phyloP scores from a whole-genome alignment of 35 echinoderm and acorn worm genomes.

The Antedon bifida region DNA sequence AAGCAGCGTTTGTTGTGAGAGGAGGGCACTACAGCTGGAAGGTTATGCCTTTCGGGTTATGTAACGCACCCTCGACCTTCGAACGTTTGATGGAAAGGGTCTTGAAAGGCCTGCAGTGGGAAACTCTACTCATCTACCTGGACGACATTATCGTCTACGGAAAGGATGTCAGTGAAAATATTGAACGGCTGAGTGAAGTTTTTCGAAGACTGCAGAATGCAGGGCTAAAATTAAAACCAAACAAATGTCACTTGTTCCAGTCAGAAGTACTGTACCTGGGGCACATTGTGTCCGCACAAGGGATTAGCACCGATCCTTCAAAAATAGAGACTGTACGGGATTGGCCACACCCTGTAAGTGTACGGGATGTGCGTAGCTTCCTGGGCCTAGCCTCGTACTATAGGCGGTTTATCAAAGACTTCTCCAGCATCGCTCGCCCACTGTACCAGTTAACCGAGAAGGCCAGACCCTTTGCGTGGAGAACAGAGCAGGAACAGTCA shows the following conservation, averaged over 20 bases:
- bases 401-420: slow-evolving; percentile 24
- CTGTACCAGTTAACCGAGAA: slow-evolving; percentile 16
- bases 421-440: slow-evolving; percentile 24
- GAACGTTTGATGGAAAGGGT: slow-evolving; percentile 28
- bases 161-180: neutral
- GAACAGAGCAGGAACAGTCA: slow-evolving; percentile 3
- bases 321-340: slow-evolving; percentile 21
- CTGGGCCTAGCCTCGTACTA: slow-evolving; percentile 32
- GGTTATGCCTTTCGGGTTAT: slow-evolving; percentile 23
- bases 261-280: slow-evolving; percentile 28
- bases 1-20: slow-evolving; percentile 15
- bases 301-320: slow-evolving; percentile 11
- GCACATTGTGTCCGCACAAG: slow-evolving; percentile 20
- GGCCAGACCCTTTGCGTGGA: slow-evolving; percentile 10
- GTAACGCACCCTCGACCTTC: slow-evolving; percentile 24
- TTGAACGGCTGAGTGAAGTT: slow-evolving; percentile 17
- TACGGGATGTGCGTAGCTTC: slow-evolving; percentile 29
- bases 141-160: slow-evolving; percentile 8
- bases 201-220: slow-evolving; percentile 16
- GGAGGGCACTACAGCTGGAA: neutral
- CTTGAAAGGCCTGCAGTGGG: slow-evolving; percentile 4
- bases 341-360: slow-evolving; percentile 22
- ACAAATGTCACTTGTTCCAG: slow-evolving; percentile 11
- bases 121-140: neutral
- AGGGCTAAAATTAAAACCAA: slow-evolving; percentile 35